Evolutionary conservation across 2,888 invertebrate genomes (phyloP), one percentile per base, ranked within the genome.

Genomic region (Drosophila lacicola): DNA sequence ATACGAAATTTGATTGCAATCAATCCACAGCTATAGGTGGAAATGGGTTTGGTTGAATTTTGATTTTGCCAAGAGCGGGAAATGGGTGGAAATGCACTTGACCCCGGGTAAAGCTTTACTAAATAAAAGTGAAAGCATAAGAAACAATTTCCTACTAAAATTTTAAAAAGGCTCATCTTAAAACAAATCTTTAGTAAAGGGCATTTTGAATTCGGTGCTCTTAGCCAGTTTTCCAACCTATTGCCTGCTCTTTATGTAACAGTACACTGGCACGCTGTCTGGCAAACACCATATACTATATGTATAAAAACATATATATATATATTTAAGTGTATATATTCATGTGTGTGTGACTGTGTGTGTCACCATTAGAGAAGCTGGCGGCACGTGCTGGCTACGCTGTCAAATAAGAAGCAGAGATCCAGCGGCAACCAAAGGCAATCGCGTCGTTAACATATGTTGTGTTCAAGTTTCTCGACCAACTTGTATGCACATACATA

Each of bases 371-470:
- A 78, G 55, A 58, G 64, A 39, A 45, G 60, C 70, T 62, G 70
- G 25, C 41, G 70, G 78, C 80, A 80, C 80, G 83, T 80, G 80
- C 80, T 70, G 77, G 36, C 45, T 50, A 17, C 46, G 53, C 62
- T 49, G 44, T 65, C 42, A 58, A 62, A 34, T 14, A 49, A 55
- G 67, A 51, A 53, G 69, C 68, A 57, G 41, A 68, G 54, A 44
- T 47, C 49, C 77, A 54, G 36, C 57, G 56, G 60, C 62, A 68
- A 55, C 61, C 75, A 62, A 68, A 66, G 70, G 66, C 55, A 64
- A 80, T 68, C 56, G 79, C 72, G 79, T 78, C 72, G 83, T 82
- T 85, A 87, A 84, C 84, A 87, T 82, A 87, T 82, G 87, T 75
- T 83, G 67, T 77, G 69, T 80, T 70, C 78, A 77, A 70, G 55